Base-by-base conservation (phyloP, 2,113 vertebrate genomes). In the Todiramphus saurophagus region DNA sequence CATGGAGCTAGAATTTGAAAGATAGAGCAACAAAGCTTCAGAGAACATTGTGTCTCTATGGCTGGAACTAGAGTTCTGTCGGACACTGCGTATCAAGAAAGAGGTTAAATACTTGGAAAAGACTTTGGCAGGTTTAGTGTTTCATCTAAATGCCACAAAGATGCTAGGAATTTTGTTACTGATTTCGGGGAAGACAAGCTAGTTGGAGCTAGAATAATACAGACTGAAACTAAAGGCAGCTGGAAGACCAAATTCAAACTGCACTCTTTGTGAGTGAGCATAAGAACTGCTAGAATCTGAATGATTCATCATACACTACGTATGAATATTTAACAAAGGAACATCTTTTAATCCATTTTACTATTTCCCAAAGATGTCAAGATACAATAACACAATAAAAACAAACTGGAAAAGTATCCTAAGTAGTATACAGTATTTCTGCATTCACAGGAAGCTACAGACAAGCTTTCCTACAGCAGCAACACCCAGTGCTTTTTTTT, bases 11-110 rank as follows among this genome's bases (percentile, higher is more conserved):
- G 67, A 89, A 88, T 74, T 39, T 27, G n/a, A 94, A 89, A 87
- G 76, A 43, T 10, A 92, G 73, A 95, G 68, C 50, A 81, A 78
- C 56, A 93, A 93, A 94, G 74, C 83, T 80, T 85, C n/a, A 74
- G 81, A 83, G 93, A 88, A 90, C 63, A 88, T 80, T 33, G n/a
- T 74, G 91, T 86, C 55, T 93, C 72, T 67, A 31, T 2, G 10
- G 87, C 91, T 91, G 67, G 51, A 94, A 55, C 31, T 16, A 44
- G 31, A 92, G 60, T 75, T 91, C 67, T 79, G 31, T 75, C 18
- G 51, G 76, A 73, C 69, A 48, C 41, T 55, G 73, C n/a, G 30
- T 81, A 43, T 67, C 70, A 89, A 3, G 63, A 90, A 56, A 64
- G n/a, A 50, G 68, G 60, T 41, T 75, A 93, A 94, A 77, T 48